Base-by-base conservation (phyloP, 2,888 invertebrate genomes). In the Sepioteuthis lessoniana region DNA sequence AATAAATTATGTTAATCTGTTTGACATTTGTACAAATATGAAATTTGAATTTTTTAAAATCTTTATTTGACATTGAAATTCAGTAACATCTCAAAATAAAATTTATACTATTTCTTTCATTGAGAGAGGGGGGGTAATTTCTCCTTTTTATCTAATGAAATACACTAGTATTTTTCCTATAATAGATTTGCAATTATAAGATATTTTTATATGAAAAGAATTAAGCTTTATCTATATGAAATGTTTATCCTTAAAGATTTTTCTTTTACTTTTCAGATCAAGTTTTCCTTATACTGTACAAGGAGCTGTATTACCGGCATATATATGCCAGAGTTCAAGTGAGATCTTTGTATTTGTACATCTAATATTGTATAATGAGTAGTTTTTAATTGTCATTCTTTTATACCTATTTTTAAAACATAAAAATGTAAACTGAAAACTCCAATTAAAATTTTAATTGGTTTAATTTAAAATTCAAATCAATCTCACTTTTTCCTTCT, bases 241-340 rank as follows among this genome's bases (percentile, higher is more conserved):
- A 55, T 28, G 4, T 5, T 55, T 13, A 55, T 55, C 28, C 55
- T 55, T 55, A 55, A 19, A 55, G 21, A 55, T 55, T 55, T 90
- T 0, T 90, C 93, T 94, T 94, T 93, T 94, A 94, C 95, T 95
- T 96, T 96, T 94, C 97, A 97, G 97, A 98, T 95, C 97, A 98
- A 98, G 98, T 99, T 0, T 99, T 99, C 97, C 98, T 99, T 97
- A 99, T 99, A 95, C 97, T 99, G 47, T 99, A 99, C 98, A 99
- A 99, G 97, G 99, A 99, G 97, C 97, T 99, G 94, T 99, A 99
- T 97, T 99, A 98, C 97, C 98, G 99, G 93, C 99, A 99, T 97
- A 98, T 99, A 95, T 99, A 99, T 97, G 99, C 99, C 0, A 98
- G 98, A 95, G 98, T 99, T 94, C 98, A 96, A 94, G 97, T 97